Base-by-base conservation (phyloP, 2,113 vertebrate genomes). In the Nesogale talazaci region DNA sequence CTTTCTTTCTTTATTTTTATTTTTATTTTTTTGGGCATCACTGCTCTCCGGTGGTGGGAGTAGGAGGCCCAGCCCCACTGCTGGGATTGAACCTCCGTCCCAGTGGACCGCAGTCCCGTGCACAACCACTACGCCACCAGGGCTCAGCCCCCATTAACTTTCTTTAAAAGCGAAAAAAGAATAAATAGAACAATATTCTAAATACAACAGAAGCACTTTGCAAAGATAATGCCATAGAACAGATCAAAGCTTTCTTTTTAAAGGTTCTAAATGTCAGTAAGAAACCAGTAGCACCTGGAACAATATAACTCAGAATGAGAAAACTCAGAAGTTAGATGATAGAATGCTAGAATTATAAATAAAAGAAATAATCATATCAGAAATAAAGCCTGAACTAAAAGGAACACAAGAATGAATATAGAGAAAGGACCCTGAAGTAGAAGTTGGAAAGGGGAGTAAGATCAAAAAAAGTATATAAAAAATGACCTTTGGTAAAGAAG, bases 301-400 rank as follows among this genome's bases (percentile, higher is more conserved):
- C 82, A 79, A 61, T 6, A 3, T 56, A 75, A 88, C 46, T 52
- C 46, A 52, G 88, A 65, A 75, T 86, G 52, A 75, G 38, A 75
- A 86, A 94, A 61, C 74, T 89, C 63, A 82, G 63, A 93, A 86
- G 78, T 86, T 38, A 52, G 46, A 70, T 76, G 29, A 22, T 19
- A 75, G 81, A 89, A 86, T 61, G 81, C 25, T 92, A 86, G 20
- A 57, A 34, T 67, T 94, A 23, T 12, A 86, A 82, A 29, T 84
- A 86, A 92, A 84, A 63, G 69, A 56, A 85, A n/a, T 29, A 52
- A 76, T 69, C 23, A 81, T 83, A 93, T 88, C 36, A 83, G 56
- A 22, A 38, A 88, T 81, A 65, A 36, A 10, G 61, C 29, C 34
- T 78, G 84, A 84, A 52, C 46, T 61, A 23, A 29, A 42, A 75